Base-by-base conservation (phyloP, 2,888 invertebrate genomes). In the Koerneria pararmatus region DNA sequence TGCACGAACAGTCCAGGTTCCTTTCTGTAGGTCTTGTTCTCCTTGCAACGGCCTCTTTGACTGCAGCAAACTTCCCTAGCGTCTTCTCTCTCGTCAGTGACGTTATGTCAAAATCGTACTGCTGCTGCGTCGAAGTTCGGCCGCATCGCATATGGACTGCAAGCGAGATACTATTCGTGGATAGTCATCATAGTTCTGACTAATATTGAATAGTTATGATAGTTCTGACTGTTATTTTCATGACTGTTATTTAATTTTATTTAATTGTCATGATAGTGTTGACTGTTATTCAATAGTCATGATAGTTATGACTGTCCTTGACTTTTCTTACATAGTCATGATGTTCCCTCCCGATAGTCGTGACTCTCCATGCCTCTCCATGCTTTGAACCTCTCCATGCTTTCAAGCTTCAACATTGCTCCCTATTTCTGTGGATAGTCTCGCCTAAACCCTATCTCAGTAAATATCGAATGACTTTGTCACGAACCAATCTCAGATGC, bases 61-160 rank as follows among this genome's bases (percentile, higher is more conserved):
- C 41, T 37, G 31, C 54, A 24, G 54, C 29, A 37, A 63, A 32
- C 41, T 54, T 53, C 22, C 56, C 63, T 11, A 63, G 2, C 15
- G 46, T 6, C 41, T 62, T 62, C 8, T 51, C 56, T 41, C 54
- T 53, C 31, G 72, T 56, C 46, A 75, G 24, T 2, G 41, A 24
- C 3, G 68, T 66, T 11, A 66, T 91, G 82, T 92, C 92, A 79
- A 90, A 89, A 22, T 88, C 86, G 80, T 89, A 90, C 34, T 91
- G 85, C 80, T 91, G 91, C 0, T 89, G 89, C 0, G 91, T 91
- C 70, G 89, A 88, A 87, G 91, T 87, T 1, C 90, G 89, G 54
- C 90, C 87, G 64, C 80, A 83, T 66, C 83, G 83, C 72, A 85
- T 83, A 15, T 84, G 84, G 80, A 84, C 78, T 46, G 71, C 73